A percentile compares a stretch with the other conserved stretches of the same genome.
These are phyloP conservation scores for Sisyra terminalis DNA, from an alignment of 2,888 invertebrate species.

Conservation along the genomic window DNA sequence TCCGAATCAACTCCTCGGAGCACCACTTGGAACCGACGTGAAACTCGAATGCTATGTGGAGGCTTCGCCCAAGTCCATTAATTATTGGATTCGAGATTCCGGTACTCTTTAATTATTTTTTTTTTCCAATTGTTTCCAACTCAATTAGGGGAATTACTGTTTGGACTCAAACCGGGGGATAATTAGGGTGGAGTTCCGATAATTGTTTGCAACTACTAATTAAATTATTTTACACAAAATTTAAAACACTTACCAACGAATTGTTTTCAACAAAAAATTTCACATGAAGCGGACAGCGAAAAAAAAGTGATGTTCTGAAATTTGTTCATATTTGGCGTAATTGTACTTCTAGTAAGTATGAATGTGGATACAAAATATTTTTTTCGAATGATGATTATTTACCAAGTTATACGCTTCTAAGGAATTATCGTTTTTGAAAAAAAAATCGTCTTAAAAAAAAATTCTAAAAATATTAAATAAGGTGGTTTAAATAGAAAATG, in stretches of 20 bases:
- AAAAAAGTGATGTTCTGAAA: too few species aligned
- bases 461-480: too few species aligned
- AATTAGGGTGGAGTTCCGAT: neutral
- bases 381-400: too few species aligned
- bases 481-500: too few species aligned
- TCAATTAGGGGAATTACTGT: neutral
- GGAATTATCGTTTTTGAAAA: too few species aligned
- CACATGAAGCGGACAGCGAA: too few species aligned
- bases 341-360: too few species aligned
- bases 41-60: constrained; percentile 38
- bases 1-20: constrained; percentile 38
- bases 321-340: too few species aligned
- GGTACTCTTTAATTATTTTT: constrained; percentile 20
- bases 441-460: too few species aligned
- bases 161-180: neutral
- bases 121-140: neutral
- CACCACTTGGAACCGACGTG: constrained; percentile 33
- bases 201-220: neutral
- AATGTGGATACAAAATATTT: too few species aligned
- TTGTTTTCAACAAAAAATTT: neutral
- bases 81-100: constrained; percentile 34
- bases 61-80: constrained; percentile 36
- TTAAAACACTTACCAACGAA: neutral
- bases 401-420: too few species aligned
- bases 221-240: neutral